Conservation (phyloP, 1,140 invertebrate genomes). For the Drosophila obscura region DNA sequence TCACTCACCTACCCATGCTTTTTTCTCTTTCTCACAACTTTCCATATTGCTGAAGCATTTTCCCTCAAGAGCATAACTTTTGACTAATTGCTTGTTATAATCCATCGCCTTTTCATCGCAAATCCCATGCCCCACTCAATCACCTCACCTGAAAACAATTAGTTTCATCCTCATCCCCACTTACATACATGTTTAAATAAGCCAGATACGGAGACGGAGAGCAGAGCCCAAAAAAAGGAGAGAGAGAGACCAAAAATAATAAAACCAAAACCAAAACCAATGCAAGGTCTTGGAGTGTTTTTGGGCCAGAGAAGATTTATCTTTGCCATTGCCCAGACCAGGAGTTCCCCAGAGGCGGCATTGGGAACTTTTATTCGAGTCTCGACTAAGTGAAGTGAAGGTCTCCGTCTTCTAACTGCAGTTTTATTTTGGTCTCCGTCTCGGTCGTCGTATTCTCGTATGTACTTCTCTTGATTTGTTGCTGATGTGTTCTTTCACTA, state of each 20-base stretch:
- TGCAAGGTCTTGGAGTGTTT: not conserved
- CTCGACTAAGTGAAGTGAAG: not conserved
- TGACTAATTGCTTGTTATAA: slow-evolving; percentile 1
- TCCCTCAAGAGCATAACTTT: not conserved
- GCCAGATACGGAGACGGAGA: not conserved
- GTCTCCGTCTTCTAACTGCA: slow-evolving; percentile 4
- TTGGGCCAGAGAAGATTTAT: slow-evolving; percentile 30
- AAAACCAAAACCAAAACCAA: slow-evolving; percentile 15
- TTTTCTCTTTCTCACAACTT: not conserved
- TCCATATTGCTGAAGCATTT: too few relatives aligned
- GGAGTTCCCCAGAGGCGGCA: not conserved
- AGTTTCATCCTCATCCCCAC: not conserved
- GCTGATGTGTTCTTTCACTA: slow-evolving; percentile 79
- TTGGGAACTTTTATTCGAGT: too few relatives aligned
- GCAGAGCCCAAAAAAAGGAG: not conserved
- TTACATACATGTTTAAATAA: slow-evolving; percentile 8
- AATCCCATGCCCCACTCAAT: not conserved
- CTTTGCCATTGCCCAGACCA: slow-evolving; percentile 9
- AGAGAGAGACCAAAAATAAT: not conserved
- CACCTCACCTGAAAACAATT: slow-evolving; percentile 7
- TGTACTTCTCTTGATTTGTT: slow-evolving; percentile 56
- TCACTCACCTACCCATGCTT: not conserved
- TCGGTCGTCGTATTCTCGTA: not conserved
- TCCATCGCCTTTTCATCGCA: not conserved
- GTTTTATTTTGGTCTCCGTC: slow-evolving; percentile 18